Conservation (phyloP, 2,113 vertebrate species). For the Perca fluviatilis region DNA sequence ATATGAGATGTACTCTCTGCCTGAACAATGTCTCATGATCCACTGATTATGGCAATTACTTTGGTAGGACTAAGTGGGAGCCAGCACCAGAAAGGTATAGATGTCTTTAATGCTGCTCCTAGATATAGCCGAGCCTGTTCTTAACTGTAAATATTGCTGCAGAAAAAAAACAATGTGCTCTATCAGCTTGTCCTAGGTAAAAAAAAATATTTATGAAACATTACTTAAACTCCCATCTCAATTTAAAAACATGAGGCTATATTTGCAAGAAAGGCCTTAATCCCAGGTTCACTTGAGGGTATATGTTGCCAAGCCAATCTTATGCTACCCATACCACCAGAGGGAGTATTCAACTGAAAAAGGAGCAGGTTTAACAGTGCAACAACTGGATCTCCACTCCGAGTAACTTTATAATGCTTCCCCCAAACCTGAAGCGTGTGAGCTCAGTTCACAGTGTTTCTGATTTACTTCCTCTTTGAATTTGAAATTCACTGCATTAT, state of each 20-base stretch:
- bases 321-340: conserved; percentile 71
- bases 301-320: not conserved
- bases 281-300: conserved; percentile 24
- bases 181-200: not conserved
- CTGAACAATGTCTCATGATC: not conserved
- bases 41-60: conserved; percentile 2
- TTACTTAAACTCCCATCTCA: not conserved
- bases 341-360: conserved; percentile 70
- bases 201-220: not conserved
- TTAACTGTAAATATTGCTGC: not conserved
- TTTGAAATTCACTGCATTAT: not conserved
- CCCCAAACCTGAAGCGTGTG: conserved; percentile 1
- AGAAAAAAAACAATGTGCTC: not conserved
- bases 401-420: conserved; percentile 37
- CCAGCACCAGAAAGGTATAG: not conserved
- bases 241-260: not conserved
- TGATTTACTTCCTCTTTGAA: not conserved
- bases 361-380: conserved; percentile 18
- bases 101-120: not conserved
- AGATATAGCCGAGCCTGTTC: not conserved
- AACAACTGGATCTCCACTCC: conserved; percentile 58
- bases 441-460: not conserved
- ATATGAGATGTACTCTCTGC: not conserved
- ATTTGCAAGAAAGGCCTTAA: not conserved
- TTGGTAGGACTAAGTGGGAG: not conserved